Percentiles rank a stretch among this genome's conserved stretches.
Conservation (phyloP, 1,140 invertebrate species). For the Acyrthosiphon pisum region DNA sequence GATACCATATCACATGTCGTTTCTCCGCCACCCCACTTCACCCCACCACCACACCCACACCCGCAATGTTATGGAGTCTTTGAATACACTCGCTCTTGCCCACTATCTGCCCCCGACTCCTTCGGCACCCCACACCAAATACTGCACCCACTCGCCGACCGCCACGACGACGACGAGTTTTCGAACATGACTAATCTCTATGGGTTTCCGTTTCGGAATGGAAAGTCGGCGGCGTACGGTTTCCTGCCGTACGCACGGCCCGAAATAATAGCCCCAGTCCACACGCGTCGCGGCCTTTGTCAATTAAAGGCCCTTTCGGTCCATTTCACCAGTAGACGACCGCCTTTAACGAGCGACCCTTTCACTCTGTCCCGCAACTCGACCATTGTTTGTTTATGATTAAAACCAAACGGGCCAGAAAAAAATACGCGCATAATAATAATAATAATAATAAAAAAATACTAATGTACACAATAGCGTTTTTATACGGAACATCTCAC, state of each 20-base stretch:
- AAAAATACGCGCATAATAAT: neutral
- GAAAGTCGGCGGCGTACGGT: slow-evolving; percentile 52
- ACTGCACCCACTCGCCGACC: neutral
- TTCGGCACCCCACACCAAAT: neutral
- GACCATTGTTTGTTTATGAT: slow-evolving; percentile 56
- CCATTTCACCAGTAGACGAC: slow-evolving; percentile 47
- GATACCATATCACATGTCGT: slow-evolving; percentile 29
- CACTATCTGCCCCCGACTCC: neutral
- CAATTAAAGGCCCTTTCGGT: slow-evolving; percentile 55
- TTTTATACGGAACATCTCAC: slow-evolving; percentile 31
- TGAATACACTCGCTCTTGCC: neutral
- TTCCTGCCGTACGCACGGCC: slow-evolving; percentile 52
- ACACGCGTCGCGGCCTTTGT: slow-evolving; percentile 51
- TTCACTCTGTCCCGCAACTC: neutral
- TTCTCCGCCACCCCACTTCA: neutral
- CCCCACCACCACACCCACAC: neutral
- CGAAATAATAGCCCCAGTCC: slow-evolving; percentile 50
- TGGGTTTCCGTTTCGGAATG: slow-evolving; percentile 54
- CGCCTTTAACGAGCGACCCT: slow-evolving; percentile 54
- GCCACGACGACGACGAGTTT: slow-evolving; percentile 20
- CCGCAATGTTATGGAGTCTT: neutral
- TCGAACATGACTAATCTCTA: slow-evolving; percentile 56
- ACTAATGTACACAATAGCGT: slow-evolving; percentile 15
- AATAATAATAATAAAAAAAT: slow-evolving; percentile 9
- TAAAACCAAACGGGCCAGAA: slow-evolving; percentile 41